Conservation (phyloP, 2,888 invertebrate species). For the Drosophila cracens region DNA sequence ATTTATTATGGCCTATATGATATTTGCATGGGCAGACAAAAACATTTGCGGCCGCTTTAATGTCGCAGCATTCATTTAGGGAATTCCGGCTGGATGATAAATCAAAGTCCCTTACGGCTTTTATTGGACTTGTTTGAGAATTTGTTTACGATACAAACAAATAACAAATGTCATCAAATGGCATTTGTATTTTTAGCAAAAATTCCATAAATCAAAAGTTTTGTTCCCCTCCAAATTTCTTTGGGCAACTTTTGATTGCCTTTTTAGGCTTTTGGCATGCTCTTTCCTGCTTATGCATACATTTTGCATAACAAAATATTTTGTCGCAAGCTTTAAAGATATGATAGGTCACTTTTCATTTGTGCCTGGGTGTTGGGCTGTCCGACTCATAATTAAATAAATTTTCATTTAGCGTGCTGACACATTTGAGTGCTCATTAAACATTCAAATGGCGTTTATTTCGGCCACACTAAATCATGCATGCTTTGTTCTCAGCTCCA, state of each 20-base stretch:
- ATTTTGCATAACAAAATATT: constrained; percentile 39
- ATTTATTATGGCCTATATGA: constrained; percentile 65
- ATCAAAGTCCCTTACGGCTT: constrained; percentile 71
- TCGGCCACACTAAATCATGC: constrained; percentile 62
- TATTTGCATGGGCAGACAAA: constrained; percentile 46
- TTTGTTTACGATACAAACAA: constrained; percentile 59
- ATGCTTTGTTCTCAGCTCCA: constrained; percentile 53
- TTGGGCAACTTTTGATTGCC: constrained; percentile 73
- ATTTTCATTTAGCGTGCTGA: constrained; percentile 75
- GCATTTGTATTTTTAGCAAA: constrained; percentile 71
- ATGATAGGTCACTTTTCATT: constrained; percentile 57
- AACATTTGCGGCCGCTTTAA: constrained; percentile 63
- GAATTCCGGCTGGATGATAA: constrained; percentile 61
- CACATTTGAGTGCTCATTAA: constrained; percentile 79
- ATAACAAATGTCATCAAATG: constrained; percentile 71
- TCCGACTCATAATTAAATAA: constrained; percentile 72
- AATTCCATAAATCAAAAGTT: constrained; percentile 78
- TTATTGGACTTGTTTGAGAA: constrained; percentile 76
- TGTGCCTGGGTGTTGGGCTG: constrained; percentile 1
- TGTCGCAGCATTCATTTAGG: constrained; percentile 57
- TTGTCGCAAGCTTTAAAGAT: constrained; percentile 41
- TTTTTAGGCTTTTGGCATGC: constrained; percentile 46
- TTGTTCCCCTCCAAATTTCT: constrained; percentile 31
- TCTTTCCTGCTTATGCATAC: constrained; percentile 11
- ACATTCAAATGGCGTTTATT: constrained; percentile 66